Evolutionary conservation across 2,888 invertebrate species (phyloP).

Genomic region (Diploptera punctata): DNA sequence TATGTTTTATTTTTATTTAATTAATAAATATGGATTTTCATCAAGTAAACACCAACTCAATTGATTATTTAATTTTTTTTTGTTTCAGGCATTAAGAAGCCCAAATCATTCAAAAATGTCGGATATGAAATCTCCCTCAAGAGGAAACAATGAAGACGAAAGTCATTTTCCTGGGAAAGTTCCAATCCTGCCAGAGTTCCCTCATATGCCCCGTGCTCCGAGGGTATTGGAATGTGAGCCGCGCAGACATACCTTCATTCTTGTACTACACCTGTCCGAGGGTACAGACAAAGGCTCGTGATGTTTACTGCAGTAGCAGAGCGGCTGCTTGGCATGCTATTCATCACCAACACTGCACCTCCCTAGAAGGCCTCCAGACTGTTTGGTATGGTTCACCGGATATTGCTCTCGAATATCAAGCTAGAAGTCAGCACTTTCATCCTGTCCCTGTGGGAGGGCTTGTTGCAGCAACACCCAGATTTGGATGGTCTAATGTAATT

Average conservation of each 20-base stretch:
- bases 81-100: slow-evolving; percentile 24
- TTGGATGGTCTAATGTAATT: slow-evolving; percentile 83
- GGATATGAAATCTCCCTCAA: slow-evolving; percentile 19
- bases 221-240: slow-evolving; percentile 57
- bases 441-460: slow-evolving; percentile 57
- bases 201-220: slow-evolving; percentile 64
- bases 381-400: slow-evolving; percentile 57
- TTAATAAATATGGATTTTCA: no score
- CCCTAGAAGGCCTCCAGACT: slow-evolving; percentile 56
- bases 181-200: slow-evolving; percentile 61
- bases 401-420: slow-evolving; percentile 46
- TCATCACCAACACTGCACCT: slow-evolving; percentile 68
- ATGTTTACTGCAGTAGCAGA: slow-evolving; percentile 69
- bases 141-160: slow-evolving; percentile 53
- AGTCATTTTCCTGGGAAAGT: slow-evolving; percentile 47
- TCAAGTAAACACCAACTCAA: no score
- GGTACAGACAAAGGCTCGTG: slow-evolving; percentile 56
- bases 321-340: slow-evolving; percentile 72
- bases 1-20: no score
- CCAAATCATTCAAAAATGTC: slow-evolving; percentile 23
- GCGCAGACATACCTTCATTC: slow-evolving; percentile 71
- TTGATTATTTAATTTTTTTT: no score
- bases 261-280: slow-evolving; percentile 63
- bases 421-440: slow-evolving; percentile 50
- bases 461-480: slow-evolving; percentile 61